These are phyloP conservation scores for Wasmannia auropunctata DNA, from an alignment of 1,140 invertebrate species.

Conservation along the genomic window DNA sequence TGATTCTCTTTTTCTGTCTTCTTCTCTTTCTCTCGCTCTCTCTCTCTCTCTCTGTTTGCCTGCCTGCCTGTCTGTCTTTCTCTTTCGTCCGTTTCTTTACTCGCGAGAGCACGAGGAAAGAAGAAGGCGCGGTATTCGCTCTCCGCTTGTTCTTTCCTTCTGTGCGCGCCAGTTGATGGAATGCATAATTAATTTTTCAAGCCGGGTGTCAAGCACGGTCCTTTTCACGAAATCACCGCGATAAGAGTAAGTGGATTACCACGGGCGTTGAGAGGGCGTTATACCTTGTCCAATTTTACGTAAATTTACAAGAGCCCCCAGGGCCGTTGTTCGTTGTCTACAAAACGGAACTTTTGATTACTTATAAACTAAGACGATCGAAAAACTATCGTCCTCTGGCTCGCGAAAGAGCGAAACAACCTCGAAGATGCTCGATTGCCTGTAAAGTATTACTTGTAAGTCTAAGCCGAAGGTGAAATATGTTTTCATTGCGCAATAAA, in stretches of 20 bases:
- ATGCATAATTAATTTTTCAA: conserved; percentile 74
- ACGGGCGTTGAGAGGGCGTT: conserved; percentile 34
- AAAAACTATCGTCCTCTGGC: conserved; percentile 17
- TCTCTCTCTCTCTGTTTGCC: background rate
- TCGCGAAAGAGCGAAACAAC: background rate
- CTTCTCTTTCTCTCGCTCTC: background rate
- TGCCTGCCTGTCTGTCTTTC: background rate
- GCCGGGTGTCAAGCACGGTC: conserved; percentile 62
- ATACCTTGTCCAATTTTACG: conserved; percentile 51
- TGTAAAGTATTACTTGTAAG: too few species aligned
- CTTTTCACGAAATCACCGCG: conserved; percentile 63
- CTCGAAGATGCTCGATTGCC: background rate
- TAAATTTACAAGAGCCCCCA: conserved; percentile 28
- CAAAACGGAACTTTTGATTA: conserved; percentile 43
- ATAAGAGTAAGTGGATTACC: conserved; percentile 65
- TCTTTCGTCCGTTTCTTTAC: background rate
- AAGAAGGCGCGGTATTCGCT: conserved; percentile 28
- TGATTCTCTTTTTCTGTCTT: background rate
- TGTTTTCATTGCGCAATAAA: background rate
- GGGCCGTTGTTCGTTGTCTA: conserved; percentile 11
- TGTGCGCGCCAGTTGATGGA: conserved; percentile 55
- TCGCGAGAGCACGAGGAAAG: background rate
- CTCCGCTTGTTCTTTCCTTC: conserved; percentile 4
- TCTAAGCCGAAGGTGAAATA: background rate
- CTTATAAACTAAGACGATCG: conserved; percentile 44